A percentile compares a stretch with the other conserved stretches of the same genome.
Evolutionary conservation across 1,140 invertebrate species (phyloP).

Genomic region (Holcopasites calliopsidis): DNA sequence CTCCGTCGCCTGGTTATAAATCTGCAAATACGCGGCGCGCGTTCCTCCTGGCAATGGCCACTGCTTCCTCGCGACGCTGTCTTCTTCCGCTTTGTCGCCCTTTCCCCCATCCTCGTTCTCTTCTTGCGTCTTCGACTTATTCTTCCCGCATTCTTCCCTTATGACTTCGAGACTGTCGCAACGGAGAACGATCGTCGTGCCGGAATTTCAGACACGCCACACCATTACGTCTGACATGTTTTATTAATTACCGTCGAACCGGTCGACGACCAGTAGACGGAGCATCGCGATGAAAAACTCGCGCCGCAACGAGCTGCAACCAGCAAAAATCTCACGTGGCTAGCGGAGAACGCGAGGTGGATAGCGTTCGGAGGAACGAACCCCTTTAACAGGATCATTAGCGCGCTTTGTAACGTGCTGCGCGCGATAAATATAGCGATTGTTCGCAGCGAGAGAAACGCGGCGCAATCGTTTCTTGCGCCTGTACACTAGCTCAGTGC

Average conservation of each 20-base stretch:
- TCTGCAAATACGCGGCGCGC: constrained; percentile 58
- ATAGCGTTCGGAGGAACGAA: background rate
- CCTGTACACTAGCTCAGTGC: background rate
- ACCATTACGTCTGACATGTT: constrained; percentile 38
- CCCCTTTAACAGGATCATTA: constrained; percentile 25
- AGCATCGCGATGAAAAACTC: constrained; percentile 2
- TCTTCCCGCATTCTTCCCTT: background rate
- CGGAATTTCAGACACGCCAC: constrained; percentile 14
- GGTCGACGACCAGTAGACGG: background rate
- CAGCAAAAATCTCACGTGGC: background rate
- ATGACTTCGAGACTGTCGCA: background rate
- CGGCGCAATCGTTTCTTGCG: constrained; percentile 13
- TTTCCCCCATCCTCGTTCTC: background rate
- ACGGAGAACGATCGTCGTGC: no score
- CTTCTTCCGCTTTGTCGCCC: background rate
- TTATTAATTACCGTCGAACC: constrained; percentile 54
- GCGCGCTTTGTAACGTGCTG: constrained; percentile 11
- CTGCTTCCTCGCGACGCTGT: background rate
- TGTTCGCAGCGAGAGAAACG: constrained; percentile 4
- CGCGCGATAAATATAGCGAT: constrained; percentile 28
- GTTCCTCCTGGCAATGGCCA: constrained; percentile 1
- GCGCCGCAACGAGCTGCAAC: background rate
- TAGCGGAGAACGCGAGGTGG: no score
- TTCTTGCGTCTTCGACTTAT: background rate
- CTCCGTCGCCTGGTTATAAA: constrained; percentile 63